Evolutionary conservation across 2,888 invertebrate species (phyloP).

Genomic region (Margaritifera margaritifera): DNA sequence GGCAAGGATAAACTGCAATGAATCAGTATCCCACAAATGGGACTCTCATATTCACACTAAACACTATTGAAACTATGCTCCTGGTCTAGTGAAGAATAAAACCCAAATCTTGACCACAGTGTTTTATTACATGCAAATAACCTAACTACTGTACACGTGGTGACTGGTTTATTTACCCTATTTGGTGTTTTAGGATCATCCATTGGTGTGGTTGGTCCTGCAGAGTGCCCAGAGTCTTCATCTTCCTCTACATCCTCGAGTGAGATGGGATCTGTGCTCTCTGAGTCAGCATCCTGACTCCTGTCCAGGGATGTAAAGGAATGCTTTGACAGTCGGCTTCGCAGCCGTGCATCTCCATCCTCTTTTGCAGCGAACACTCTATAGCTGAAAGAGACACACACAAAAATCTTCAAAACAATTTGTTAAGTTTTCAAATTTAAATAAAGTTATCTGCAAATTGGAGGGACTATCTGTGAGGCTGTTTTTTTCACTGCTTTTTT

Average conservation of each 20-base stretch:
- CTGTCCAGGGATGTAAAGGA: constrained; percentile 29
- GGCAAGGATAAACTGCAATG: too few relatives aligned
- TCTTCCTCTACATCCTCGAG: constrained; percentile 62
- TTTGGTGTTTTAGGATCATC: constrained; percentile 56
- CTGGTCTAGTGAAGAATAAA: not conserved
- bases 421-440: too few relatives aligned
- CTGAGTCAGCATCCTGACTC: constrained; percentile 52
- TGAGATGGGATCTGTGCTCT: constrained; percentile 60
- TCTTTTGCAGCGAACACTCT: too few relatives aligned
- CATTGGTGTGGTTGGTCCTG: constrained; percentile 55
- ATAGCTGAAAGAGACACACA: too few relatives aligned
- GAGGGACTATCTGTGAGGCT: too few relatives aligned
- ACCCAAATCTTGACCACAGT: not conserved
- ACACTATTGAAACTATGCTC: not conserved
- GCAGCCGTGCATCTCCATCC: not conserved
- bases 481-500: too few relatives aligned
- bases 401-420: too few relatives aligned
- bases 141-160: not conserved
- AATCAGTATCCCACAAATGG: too few relatives aligned
- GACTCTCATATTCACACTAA: too few relatives aligned
- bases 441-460: too few relatives aligned
- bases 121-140: not conserved
- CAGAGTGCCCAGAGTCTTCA: constrained; percentile 52
- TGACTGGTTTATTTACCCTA: constrained; percentile 43
- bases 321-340: constrained; percentile 13